Percentiles rank a stretch among this genome's conserved stretches.
These are phyloP conservation scores for Panthera uncia DNA, from an alignment of 2,113 vertebrate species.

Conservation along the genomic window DNA sequence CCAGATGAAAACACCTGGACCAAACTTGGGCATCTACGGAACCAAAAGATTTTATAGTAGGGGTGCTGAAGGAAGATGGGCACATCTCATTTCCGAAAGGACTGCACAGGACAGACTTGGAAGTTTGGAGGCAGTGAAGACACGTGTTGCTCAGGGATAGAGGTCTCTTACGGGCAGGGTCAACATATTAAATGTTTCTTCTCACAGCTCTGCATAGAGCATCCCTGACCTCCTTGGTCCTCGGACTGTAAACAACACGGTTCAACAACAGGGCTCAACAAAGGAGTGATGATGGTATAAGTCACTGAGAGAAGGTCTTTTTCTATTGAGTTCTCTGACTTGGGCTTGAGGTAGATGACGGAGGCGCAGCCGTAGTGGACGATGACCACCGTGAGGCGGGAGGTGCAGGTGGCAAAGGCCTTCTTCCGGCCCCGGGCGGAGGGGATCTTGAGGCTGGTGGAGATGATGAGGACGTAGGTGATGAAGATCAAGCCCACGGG, in stretches of 20 bases:
- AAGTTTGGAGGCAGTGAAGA: neutral
- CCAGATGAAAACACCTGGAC: neutral
- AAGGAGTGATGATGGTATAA: conserved; percentile 9
- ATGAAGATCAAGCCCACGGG: neutral
- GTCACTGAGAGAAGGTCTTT: neutral
- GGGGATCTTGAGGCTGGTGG: neutral
- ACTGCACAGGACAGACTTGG: neutral
- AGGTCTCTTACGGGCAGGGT: neutral
- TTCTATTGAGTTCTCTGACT: neutral
- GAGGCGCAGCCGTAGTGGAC: rapidly evolving
- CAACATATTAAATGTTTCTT: neutral
- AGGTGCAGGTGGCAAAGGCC: neutral
- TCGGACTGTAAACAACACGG: conserved; percentile 61
- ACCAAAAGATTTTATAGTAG: neutral
- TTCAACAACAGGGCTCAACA: conserved; percentile 66
- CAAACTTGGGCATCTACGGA: neutral
- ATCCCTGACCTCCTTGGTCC: conserved; percentile 62
- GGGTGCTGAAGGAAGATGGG: neutral
- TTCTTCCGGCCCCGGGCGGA: neutral
- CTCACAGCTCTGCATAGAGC: neutral
- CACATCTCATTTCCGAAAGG: neutral
- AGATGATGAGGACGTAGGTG: neutral
- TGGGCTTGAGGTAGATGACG: conserved; percentile 39
- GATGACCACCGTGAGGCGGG: neutral
- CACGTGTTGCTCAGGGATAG: neutral